Evolutionary conservation across 1,140 invertebrate species (phyloP).

Genomic region (Hycleus cichorii): DNA sequence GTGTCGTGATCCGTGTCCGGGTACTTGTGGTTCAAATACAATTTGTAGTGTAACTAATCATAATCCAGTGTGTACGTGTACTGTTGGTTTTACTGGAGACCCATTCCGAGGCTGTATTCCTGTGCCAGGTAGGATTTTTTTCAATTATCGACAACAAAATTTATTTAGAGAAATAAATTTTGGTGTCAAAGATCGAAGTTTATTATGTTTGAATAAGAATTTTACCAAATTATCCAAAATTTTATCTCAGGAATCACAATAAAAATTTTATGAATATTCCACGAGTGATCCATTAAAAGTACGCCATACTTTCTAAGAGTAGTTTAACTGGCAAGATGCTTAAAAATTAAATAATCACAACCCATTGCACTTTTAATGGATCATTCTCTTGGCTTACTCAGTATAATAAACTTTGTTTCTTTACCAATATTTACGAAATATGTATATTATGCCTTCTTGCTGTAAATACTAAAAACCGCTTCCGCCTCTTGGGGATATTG

Average conservation of each 20-base stretch:
- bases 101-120: conserved; percentile 68
- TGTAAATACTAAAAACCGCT: conserved; percentile 60
- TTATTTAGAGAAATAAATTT: neutral
- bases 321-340: too few species aligned
- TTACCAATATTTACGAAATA: too few species aligned
- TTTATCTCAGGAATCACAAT: too few species aligned
- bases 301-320: too few species aligned
- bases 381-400: conserved; percentile 18
- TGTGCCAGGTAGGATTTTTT: conserved; percentile 50
- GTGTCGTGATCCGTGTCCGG: conserved; percentile 77
- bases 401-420: too few species aligned
- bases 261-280: too few species aligned
- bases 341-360: too few species aligned
- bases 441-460: conserved; percentile 1
- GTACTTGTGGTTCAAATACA: conserved; percentile 77
- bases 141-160: conserved; percentile 1
- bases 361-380: too few species aligned
- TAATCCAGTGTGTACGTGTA: conserved; percentile 72
- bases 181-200: neutral
- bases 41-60: conserved; percentile 75
- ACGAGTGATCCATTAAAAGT: too few species aligned
- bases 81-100: conserved; percentile 71
- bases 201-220: neutral
- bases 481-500: conserved; percentile 44
- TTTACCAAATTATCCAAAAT: neutral